Evolutionary conservation across 2,888 invertebrate species (phyloP).

Genomic region (Drosophila niveifrons): DNA sequence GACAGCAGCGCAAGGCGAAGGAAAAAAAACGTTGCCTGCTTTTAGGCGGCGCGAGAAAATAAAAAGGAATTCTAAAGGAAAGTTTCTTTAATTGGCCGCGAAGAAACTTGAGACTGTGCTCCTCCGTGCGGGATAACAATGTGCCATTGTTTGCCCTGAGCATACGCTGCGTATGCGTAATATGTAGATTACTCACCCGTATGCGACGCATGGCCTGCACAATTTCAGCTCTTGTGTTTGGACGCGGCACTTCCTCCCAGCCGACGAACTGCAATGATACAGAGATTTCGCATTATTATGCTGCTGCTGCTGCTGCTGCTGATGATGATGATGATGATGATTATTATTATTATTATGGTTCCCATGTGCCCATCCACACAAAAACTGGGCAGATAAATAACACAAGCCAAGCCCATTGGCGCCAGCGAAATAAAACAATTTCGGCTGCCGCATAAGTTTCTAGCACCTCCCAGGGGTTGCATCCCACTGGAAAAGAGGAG

Average conservation of each 20-base stretch:
- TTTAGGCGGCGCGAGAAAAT: conserved; percentile 34
- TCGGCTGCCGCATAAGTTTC: conserved; percentile 5
- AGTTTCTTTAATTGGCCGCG: conserved; percentile 59
- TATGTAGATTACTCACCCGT: conserved; percentile 90
- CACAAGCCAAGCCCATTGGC: conserved; percentile 8
- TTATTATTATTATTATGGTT: conserved; percentile 10
- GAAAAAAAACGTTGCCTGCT: conserved; percentile 57
- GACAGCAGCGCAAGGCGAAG: conserved; percentile 28
- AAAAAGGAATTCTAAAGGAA: conserved; percentile 50
- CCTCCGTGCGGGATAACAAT: conserved; percentile 36
- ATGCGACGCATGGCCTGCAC: conserved; percentile 99
- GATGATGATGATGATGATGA: no score
- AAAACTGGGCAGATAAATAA: conserved; percentile 10
- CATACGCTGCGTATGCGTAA: conserved; percentile 27
- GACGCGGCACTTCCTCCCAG: conserved; percentile 98
- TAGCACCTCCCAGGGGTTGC: conserved; percentile 1
- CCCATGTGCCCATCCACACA: conserved; percentile 9
- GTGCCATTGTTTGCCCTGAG: conserved; percentile 8
- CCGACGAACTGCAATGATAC: conserved; percentile 96
- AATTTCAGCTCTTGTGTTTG: conserved; percentile 98
- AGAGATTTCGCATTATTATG: conserved; percentile 8
- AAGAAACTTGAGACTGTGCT: conserved; percentile 22
- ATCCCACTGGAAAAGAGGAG: neutral
- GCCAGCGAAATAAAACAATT: conserved; percentile 28
- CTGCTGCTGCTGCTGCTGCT: no score